Base-by-base conservation (phyloP, 2,888 invertebrate genomes). In the Drosophila meridiana region DNA sequence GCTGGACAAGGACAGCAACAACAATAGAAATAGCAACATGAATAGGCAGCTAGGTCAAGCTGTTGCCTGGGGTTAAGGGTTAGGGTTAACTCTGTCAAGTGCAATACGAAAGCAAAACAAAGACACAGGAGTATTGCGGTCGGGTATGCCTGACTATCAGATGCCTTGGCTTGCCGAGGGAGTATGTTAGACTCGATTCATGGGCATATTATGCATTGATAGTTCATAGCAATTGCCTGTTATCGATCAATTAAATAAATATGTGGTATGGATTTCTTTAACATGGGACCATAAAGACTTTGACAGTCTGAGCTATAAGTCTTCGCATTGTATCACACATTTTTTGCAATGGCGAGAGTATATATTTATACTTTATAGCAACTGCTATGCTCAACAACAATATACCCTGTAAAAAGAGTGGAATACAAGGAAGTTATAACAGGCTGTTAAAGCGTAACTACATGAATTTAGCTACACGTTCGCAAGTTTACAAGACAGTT, bases 11-110 rank as follows among this genome's bases (percentile, higher is more conserved):
- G 28, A 20, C 50, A 36, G n/a, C 14, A 42, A n/a, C 57, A 32
- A 36, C 20, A 38, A 56, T 26, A 11, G 42, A 59, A n/a, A 26
- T 8, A 50, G 50, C 42, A 55, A 40, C 66, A 28, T 45, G 7
- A 28, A 30, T 42, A 48, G 36, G 32, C 34, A 38, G 73, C 76
- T 69, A 73, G 65, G 66, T 67, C 63, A 73, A 53, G 48, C 71
- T 36, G 36, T 62, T 55, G 57, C 32, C 43, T 20, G 13, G 13
- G 36, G 48, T 7, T 40, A 69, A 20, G 68, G 67, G 67, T 69
- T 36, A 28, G 36, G 38, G n/a, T 36, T 47, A 47, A 38, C 36
- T 34, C 2, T 30, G 56, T 42, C 56, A 57, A 57, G 42, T 57
- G 56, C 56, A 43, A 43, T 13, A 42, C 56, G 3, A 42, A 28